Evolutionary conservation across 2,888 invertebrate genomes (phyloP).

Genomic region (Odontomyia ornata): DNA sequence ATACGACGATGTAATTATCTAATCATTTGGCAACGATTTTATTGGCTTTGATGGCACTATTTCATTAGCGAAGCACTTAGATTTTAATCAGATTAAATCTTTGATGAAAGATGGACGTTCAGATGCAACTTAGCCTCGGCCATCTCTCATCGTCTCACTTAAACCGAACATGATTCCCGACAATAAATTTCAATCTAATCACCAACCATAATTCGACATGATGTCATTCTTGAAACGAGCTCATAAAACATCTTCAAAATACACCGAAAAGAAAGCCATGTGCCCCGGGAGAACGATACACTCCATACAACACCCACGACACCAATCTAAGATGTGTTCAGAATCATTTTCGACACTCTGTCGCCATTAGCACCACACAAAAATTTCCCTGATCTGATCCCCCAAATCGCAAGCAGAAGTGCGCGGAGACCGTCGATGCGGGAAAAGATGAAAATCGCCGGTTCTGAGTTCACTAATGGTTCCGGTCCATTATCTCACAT

Average conservation of each 20-base stretch:
- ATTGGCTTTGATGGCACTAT: no score
- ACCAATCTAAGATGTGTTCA: slow-evolving; percentile 10
- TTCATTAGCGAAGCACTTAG: no score
- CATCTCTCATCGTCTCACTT: neutral
- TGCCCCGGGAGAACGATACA: slow-evolving; percentile 8
- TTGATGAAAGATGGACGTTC: no score
- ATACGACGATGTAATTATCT: no score
- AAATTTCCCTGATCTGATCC: neutral
- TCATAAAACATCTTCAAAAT: slow-evolving; percentile 15
- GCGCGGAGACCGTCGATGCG: no score
- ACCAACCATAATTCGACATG: slow-evolving; percentile 27
- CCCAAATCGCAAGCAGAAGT: neutral
- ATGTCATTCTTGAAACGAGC: slow-evolving; percentile 29
- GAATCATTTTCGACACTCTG: slow-evolving; percentile 6
- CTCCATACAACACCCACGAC: neutral
- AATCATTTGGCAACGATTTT: no score
- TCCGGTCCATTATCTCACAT: slow-evolving; percentile 38
- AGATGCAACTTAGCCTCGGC: no score
- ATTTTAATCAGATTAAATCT: no score
- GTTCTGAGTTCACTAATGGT: slow-evolving; percentile 17
- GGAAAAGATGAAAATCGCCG: slow-evolving; percentile 1
- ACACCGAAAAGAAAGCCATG: slow-evolving; percentile 8
- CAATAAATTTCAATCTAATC: slow-evolving; percentile 35
- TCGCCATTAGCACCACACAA: slow-evolving; percentile 6
- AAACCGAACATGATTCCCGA: neutral